A percentile compares a stretch with the other conserved stretches of the same genome.
phyloP scores from a whole-genome alignment of 2,113 vertebrate genomes.

The Acanthisitta chloris region DNA sequence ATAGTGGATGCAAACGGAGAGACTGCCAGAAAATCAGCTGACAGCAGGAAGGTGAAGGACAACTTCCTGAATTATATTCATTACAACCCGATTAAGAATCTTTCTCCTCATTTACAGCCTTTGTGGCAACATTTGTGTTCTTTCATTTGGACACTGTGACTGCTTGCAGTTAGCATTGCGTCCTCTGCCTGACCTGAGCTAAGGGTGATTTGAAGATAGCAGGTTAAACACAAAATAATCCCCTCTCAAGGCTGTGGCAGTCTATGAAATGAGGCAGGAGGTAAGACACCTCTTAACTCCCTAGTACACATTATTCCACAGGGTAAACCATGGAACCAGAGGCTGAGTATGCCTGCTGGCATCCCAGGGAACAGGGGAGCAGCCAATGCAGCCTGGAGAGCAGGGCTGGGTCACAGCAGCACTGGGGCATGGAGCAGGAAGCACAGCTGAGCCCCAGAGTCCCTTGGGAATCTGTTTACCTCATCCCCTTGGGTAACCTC shows the following conservation, averaged over 20 bases:
- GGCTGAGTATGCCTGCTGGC: not conserved
- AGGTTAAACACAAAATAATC: slow-evolving; percentile 48
- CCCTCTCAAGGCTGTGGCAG: not conserved
- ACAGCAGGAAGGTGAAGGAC: not conserved
- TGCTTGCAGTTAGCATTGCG: not conserved
- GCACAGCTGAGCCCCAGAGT: not conserved
- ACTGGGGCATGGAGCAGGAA: not conserved
- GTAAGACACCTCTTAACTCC: not conserved
- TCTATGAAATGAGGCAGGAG: not conserved
- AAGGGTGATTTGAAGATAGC: not conserved
- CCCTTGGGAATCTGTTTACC: not conserved
- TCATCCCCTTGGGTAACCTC: not conserved
- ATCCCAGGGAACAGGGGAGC: not conserved
- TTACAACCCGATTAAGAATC: not conserved
- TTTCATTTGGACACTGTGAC: not conserved
- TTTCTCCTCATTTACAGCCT: not conserved
- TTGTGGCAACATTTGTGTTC: not conserved
- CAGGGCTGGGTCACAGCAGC: not conserved
- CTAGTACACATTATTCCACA: not conserved
- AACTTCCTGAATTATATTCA: not conserved
- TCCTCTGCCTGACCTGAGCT: not conserved
- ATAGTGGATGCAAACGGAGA: not conserved
- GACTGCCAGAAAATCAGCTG: not conserved
- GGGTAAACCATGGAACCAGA: not conserved
- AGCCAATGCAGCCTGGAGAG: not conserved